A percentile compares a stretch with the other conserved stretches of the same genome.
Conservation (phyloP, 2,113 vertebrate genomes). For the Scolopax mira region DNA sequence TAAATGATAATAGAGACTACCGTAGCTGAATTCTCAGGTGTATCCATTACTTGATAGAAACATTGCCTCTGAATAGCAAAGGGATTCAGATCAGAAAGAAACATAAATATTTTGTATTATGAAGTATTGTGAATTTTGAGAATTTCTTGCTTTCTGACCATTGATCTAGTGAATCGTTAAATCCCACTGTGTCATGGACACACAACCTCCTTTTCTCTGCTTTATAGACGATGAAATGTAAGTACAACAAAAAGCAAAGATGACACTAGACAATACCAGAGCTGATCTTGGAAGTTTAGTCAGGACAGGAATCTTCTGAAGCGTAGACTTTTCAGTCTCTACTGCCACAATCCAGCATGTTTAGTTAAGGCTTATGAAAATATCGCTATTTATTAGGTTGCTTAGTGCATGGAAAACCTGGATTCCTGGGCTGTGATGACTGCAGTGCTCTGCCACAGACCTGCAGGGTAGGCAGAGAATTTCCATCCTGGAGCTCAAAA, state of each 20-base stretch:
- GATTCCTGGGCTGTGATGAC: not conserved
- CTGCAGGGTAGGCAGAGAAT: fast-evolving
- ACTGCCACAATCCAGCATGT: not conserved
- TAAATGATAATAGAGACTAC: slow-evolving; percentile 59
- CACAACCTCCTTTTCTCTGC: not conserved
- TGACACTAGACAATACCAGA: not conserved
- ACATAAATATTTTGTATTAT: fast-evolving
- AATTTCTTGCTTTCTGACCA: not conserved
- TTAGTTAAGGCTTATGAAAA: not conserved
- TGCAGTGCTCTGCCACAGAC: not conserved
- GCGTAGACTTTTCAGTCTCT: not conserved
- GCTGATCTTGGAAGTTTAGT: not conserved
- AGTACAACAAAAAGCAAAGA: not conserved
- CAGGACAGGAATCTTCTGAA: not conserved
- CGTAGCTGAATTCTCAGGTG: slow-evolving; percentile 49
- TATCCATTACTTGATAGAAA: not conserved
- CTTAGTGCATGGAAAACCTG: fast-evolving
- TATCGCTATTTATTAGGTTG: fast-evolving
- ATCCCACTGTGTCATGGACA: not conserved
- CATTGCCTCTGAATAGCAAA: slow-evolving; percentile 24
- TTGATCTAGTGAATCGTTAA: not conserved
- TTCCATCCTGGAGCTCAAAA: not conserved
- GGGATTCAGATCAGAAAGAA: not conserved
- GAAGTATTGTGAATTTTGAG: not conserved
- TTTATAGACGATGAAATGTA: not conserved